Evolutionary conservation across 2,888 invertebrate species (phyloP), one percentile per base, ranked within the genome.

Genomic region (Mamestra brassicae): DNA sequence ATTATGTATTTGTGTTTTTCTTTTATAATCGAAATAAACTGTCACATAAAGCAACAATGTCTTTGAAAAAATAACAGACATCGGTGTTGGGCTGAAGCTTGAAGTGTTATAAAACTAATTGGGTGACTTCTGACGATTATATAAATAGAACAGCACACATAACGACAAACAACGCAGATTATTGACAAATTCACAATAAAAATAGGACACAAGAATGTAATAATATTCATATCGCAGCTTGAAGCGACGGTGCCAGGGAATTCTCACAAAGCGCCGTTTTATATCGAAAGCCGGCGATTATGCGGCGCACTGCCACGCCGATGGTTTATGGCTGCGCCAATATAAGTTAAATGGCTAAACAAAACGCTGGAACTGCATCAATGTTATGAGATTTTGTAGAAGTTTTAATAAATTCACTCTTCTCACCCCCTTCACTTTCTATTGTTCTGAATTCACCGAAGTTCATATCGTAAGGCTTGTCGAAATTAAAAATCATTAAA

Each of bases 171-270:
- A 58, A 58, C 3, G 65, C 67, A 55, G 52, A 54, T 55, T 76
- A 81, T 77, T 63, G 82, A 82, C 73, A 63, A 67, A 74, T 58
- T 62, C 58, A 69, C 60, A 82, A 74, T 66, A 85, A 75, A 82
- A 78, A 82, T 73, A 52, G 62, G 42, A 68, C 52, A 62, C 17
- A 85, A 74, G 79, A 85, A 87, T 85, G 85, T 76, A 85, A 87
- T 87, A 85, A 82, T 85, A 85, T 85, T 85, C 79, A 87, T 82
- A 85, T 82, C 74, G 85, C 72, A 68, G 77, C 54, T 79, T 66
- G 61, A 55, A 70, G 74, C 67, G 74, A 55, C 67, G 82, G 85
- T 87, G 68, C 85, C 83, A 45, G 71, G 26, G 69, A 82, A 74
- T 76, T 75, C 71, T 66, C 71, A 57, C 72, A 71, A 77, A 85